Base-by-base conservation (phyloP, 92 coral and sea anemone species). In the Zoanthus solanderi region DNA sequence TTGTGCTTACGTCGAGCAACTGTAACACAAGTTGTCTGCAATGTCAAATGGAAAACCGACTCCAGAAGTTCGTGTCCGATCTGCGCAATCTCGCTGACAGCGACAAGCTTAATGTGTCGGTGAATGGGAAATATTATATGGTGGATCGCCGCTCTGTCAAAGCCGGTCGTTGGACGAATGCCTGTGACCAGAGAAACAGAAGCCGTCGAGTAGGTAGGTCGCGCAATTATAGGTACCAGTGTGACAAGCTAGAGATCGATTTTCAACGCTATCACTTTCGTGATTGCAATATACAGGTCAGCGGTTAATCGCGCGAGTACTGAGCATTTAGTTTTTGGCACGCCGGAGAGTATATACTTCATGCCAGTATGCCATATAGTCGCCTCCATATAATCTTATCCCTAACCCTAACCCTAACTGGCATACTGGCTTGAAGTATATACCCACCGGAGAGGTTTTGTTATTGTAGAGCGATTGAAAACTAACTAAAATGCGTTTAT, bases 1-100 rank as follows among this genome's bases (percentile, higher is more conserved):
- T 83, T 42, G 90, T 95, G 8, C 89, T 89, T 28, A 83, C 98
- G 8, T 92, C 96, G 12, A 75, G 83, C 28, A 83, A 69, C 9
- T 97, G 99, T 52, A 97, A 97, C 68, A 45, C 90, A 66, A 91
- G 94, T 46, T 97, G 99, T 71, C 50, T 92, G 31, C 93, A 93
- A 3, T 97, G 99, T 48, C 92, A 94, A 72, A 80, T 96, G 71
- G 98, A 97, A 32, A 90, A 88, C 47, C 83, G 94, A 72, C 88
- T 97, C 29, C 92, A 91, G 60, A 97, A 82, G 46, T 89, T 95
- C 58, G 92, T 97, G 63, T 77, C 85, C 6, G 95, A 75, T 23
- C 76, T 96, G 78, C 90, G 97, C 50, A 89, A 80, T n/a, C 74
- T 95, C 78, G 94, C 92, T 6, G 86, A 73, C 61, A 90, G 88